Evolutionary conservation across 2,113 vertebrate species (phyloP).

Genomic region (Oreochromis niloticus): DNA sequence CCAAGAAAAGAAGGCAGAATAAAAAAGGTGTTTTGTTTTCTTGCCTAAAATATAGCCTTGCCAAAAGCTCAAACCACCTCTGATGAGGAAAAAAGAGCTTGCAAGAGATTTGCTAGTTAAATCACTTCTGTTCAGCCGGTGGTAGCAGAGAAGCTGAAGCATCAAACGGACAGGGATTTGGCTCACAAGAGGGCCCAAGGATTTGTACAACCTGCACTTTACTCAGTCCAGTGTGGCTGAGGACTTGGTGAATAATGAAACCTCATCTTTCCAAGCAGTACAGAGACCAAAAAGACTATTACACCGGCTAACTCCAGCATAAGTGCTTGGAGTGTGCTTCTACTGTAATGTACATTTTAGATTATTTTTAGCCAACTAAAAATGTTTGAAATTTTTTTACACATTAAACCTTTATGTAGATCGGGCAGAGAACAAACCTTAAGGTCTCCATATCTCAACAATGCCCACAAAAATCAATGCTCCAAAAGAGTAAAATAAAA

Average conservation of each 20-base stretch:
- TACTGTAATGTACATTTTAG: not conserved
- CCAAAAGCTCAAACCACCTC: not conserved
- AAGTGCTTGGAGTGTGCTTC: not conserved
- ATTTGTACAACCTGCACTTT: slow-evolving; percentile 20
- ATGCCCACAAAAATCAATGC: not conserved
- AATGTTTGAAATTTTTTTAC: not conserved
- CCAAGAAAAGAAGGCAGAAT: not conserved
- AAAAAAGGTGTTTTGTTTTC: not conserved
- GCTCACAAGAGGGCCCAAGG: not conserved
- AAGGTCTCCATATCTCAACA: not conserved
- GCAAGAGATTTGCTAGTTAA: slow-evolving; percentile 7
- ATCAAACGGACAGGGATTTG: slow-evolving; percentile 18
- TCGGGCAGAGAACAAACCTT: not conserved
- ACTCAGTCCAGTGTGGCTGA: not conserved
- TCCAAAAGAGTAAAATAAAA: slow-evolving; percentile 1
- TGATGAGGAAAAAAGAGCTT: slow-evolving; percentile 4
- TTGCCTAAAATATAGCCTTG: not conserved
- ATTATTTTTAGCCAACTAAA: not conserved
- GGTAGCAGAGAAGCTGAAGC: not conserved
- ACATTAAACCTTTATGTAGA: not conserved
- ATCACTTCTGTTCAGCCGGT: not conserved
- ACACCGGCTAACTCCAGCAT: not conserved
- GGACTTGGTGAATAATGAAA: not conserved
- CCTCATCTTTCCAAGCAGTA: not conserved
- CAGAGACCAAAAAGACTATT: not conserved